Evolutionary conservation across 2,113 vertebrate genomes (phyloP), one percentile per base, ranked within the genome.

Genomic region (Dipodomys spectabilis): DNA sequence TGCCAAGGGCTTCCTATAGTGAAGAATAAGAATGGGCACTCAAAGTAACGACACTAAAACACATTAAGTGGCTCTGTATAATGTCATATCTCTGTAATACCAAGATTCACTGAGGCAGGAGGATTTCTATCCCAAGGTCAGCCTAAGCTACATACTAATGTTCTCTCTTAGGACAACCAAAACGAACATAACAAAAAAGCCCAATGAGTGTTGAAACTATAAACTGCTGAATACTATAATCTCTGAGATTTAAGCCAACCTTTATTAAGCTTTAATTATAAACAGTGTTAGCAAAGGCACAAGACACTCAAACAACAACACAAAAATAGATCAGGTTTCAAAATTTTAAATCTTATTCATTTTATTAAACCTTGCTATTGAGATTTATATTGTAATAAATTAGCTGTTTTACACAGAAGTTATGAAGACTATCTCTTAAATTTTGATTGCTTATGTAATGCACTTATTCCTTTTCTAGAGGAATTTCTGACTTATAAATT

Each of bases 251-350:
- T 45, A 85, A 30, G 16, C 16, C 82, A 92, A 88, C 10, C 10
- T 93, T 95, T 75, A 91, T 32, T 39, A 85, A 85, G 9, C 53
- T 71, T 93, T 94, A 78, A 92, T 82, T 87, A 88, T 44, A 87
- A 86, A 86, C 19, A 49, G 28, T 74, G 28, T 19, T 72, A 28
- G 79, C 39, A 92, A 4, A 90, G 82, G 32, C 7, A n/a, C n/a
- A 85, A 77, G 16, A 93, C 30, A 91, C 49, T 64, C 45, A 92
- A 57, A 28, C 45, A 78, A 73, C 65, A 85, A 91, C 64, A 1
- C 74, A 81, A 90, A 87, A 93, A 75, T 30, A 53, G 6, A 71
- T 32, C 35, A 92, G n/a, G 39, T 75, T 94, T 89, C 69, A 93
- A 93, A 94, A 53, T 11, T 64, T 49, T 49, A 49, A 93, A 83